Evolutionary conservation across 1,140 invertebrate species (phyloP).

Genomic region (Hesperophylax magnus): DNA sequence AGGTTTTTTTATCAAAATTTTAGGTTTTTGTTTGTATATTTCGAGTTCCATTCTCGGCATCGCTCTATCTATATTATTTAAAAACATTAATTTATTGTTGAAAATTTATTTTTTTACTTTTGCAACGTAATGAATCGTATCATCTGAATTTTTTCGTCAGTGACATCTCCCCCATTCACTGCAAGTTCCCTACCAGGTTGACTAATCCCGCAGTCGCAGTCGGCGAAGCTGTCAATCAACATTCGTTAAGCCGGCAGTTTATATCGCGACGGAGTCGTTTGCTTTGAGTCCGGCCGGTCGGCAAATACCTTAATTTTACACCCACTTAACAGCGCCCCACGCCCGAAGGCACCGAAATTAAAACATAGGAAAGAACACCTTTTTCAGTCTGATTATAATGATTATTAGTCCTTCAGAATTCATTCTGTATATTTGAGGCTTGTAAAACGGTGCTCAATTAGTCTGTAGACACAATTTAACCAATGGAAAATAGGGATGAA

Average conservation of each 20-base stretch:
- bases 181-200: constrained; percentile 25
- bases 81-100: no score
- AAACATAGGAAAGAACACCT: neutral
- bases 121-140: no score
- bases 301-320: constrained; percentile 35
- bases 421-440: no score
- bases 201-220: constrained; percentile 45
- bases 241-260: constrained; percentile 48
- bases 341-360: neutral
- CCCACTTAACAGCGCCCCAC: neutral
- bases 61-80: no score
- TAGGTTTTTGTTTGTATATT: no score
- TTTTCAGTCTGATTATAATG: neutral
- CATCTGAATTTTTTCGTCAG: no score
- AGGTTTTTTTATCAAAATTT: no score
- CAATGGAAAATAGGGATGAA: no score
- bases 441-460: no score
- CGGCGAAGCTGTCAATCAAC: constrained; percentile 51
- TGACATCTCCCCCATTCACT: neutral
- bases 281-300: neutral
- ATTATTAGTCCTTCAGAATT: neutral
- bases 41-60: no score
- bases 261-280: constrained; percentile 15
- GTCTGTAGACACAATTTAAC: no score
- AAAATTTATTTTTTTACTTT: no score